These are phyloP conservation scores for Metopia argyrocephala DNA, from an alignment of 2,888 invertebrate species.

Conservation along the genomic window DNA sequence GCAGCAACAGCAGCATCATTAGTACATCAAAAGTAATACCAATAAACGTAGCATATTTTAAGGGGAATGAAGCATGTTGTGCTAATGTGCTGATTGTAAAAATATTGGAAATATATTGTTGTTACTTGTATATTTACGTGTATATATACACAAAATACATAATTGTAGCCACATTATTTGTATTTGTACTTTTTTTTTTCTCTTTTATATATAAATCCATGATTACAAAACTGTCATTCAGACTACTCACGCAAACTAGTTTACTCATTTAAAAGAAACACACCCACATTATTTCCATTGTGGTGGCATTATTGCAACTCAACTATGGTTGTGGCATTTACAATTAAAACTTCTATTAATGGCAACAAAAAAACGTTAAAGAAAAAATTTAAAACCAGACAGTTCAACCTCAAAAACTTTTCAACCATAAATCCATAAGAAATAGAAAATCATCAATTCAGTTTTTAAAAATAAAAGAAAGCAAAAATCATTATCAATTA, in stretches of 20 bases:
- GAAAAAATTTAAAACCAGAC: constrained; percentile 26
- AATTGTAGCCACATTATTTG: background rate
- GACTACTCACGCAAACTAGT: background rate
- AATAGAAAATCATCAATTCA: constrained; percentile 20
- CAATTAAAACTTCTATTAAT: background rate
- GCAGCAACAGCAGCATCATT: background rate
- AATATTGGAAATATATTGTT: background rate
- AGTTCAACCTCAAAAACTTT: constrained; percentile 40
- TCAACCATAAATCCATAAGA: constrained; percentile 30
- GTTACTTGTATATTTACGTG: too few species aligned
- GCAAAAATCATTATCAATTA: constrained; percentile 21
- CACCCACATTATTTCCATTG: background rate
- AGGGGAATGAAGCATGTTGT: background rate
- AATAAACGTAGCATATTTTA: background rate
- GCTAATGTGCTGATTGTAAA: background rate
- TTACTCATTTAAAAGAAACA: background rate
- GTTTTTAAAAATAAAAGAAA: constrained; percentile 22
- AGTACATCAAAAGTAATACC: too few species aligned
- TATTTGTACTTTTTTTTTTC: background rate
- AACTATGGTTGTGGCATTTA: background rate
- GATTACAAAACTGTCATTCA: background rate
- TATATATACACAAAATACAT: background rate
- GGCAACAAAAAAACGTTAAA: background rate
- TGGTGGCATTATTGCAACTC: background rate
- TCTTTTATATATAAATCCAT: too few species aligned